Evolutionary conservation across 1,140 invertebrate species (phyloP), one percentile per base, ranked within the genome.

Genomic region (Araneus ventricosus): DNA sequence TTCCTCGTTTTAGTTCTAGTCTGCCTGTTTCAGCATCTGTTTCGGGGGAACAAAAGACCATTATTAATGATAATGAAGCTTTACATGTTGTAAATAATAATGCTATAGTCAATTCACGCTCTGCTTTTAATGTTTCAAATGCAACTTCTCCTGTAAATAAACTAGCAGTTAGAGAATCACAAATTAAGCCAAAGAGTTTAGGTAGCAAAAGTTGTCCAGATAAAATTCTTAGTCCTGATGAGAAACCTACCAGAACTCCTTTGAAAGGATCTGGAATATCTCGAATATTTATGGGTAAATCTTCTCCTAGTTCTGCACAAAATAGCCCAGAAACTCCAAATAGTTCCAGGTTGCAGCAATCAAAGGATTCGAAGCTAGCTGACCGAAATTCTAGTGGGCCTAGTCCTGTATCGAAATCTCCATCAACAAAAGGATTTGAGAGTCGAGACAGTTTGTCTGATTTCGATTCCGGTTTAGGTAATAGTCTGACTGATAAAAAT

Each of bases 41-140:
- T 87, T 41, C 85, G 22, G 88, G 70, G 41, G 52, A 90, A 41
- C 82, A 91, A 57, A 92, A 37, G 27, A 79, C 57, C 17, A 27
- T 61, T 63, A 4, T 67, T 22, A 91, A 87, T 80, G 86, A 93
- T n/a, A 91, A 91, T 80, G 88, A 91, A 89, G 30, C 88, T 45
- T 59, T 91, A 22, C 90, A 93, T 90, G 84, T 93, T 59, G 93
- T 92, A 24, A 93, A 93, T 86, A 93, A 93, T 39, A 93, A 93
- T 90, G 34, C 93, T 61, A 67, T 92, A 27, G 45, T 84, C 84
- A 86, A 90, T 67, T 90, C 93, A 61, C 80, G 88, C 30, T 88
- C 88, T 90, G 88, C 88, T 85, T 67, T 52, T 24, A 90, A 87
- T 80, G 45, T 93, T 61, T 86, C 88, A n/a, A 86, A 70, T n/a